These are phyloP conservation scores for Cotesia glomerata DNA, from an alignment of 1,140 invertebrate genomes.

Conservation along the genomic window DNA sequence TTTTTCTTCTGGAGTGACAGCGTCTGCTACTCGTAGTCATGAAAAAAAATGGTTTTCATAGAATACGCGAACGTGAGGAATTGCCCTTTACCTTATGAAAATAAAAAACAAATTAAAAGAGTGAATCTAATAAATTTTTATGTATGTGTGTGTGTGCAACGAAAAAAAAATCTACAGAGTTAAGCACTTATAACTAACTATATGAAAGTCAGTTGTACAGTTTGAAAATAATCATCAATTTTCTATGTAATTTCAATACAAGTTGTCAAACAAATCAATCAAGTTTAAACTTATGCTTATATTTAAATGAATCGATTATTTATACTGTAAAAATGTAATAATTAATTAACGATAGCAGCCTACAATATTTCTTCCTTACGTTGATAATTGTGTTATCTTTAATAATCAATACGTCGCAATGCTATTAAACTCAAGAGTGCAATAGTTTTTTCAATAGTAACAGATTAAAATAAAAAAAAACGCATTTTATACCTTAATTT, in stretches of 20 bases:
- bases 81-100: conserved; percentile 50
- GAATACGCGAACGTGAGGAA: conserved; percentile 56
- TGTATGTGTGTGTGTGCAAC: conserved; percentile 18
- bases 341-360: conserved; percentile 38
- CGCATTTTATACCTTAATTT: conserved; percentile 11
- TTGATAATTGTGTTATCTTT: conserved; percentile 41
- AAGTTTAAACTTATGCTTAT: too few species aligned
- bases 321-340: conserved; percentile 21
- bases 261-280: too few species aligned
- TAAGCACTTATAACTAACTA: background rate
- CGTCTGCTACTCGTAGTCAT: conserved; percentile 41
- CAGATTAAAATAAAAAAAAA: conserved; percentile 33
- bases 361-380: conserved; percentile 42
- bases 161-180: background rate
- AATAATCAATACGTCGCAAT: conserved; percentile 33
- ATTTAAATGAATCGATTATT: background rate
- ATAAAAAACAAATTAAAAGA: conserved; percentile 31
- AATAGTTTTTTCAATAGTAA: conserved; percentile 64
- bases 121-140: conserved; percentile 20
- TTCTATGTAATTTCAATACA: too few species aligned
- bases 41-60: conserved; percentile 39
- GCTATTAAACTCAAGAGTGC: conserved; percentile 59
- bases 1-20: conserved; percentile 51
- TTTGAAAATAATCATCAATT: too few species aligned
- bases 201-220: background rate